Evolutionary conservation across 2,797 vertebrate species (phyloP).

Genomic region (Alectoris magna): DNA sequence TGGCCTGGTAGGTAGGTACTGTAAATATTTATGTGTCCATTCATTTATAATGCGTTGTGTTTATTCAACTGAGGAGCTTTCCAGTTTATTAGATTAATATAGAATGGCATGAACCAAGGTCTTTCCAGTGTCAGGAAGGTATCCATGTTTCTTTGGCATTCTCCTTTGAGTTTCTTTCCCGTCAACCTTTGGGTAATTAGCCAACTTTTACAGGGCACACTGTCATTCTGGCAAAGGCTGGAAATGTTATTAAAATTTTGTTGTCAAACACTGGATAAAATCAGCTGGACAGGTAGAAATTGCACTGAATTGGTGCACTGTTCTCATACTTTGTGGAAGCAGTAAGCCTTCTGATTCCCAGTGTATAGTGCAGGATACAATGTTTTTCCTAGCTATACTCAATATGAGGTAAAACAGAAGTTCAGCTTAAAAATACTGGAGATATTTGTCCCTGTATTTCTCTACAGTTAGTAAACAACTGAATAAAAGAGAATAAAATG

Average conservation of each 20-base stretch:
- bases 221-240: not conserved
- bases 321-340: not conserved
- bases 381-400: not conserved
- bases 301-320: not conserved
- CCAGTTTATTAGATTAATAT: not conserved
- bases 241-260: not conserved
- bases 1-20: not conserved
- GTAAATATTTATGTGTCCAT: slow-evolving; percentile 12
- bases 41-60: not conserved
- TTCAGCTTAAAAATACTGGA: not conserved
- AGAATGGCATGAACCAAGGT: not conserved
- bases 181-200: not conserved
- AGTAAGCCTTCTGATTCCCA: not conserved
- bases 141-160: not conserved
- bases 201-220: not conserved
- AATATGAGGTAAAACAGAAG: not conserved
- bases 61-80: not conserved
- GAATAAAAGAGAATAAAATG: not conserved
- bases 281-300: not conserved
- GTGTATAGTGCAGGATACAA: fast-evolving
- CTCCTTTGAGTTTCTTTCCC: not conserved
- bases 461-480: not conserved
- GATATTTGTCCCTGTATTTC: not conserved
- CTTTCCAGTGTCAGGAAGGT: not conserved
- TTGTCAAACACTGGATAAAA: not conserved